Base-by-base conservation (phyloP, 1,140 invertebrate species). In the Hirudo medicinalis region DNA sequence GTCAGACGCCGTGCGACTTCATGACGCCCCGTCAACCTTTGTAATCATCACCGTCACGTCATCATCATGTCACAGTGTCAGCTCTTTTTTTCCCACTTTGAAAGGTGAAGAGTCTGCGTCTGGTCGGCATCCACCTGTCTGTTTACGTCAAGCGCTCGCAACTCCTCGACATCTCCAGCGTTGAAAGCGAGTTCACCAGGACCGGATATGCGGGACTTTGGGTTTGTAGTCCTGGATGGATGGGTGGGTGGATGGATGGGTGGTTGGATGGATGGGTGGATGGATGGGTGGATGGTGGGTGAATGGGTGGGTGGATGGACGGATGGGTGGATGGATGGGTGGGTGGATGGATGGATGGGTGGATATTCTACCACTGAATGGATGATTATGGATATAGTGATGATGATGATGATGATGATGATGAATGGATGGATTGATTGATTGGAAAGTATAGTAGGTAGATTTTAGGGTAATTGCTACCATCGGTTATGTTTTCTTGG, bases 121-220 rank as follows among this genome's bases (percentile, higher is more conserved):
- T 81, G 49, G 71, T 75, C 49, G 79, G 79, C 19, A 76, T 94
- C 22, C 80, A 92, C 20, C 79, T 93, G 27, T 86, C 87, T 74
- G 82, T 91, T 15, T 94, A 90, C 78, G 86, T 87, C 40, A 85
- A 89, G 67, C 84, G 89, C 74, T 87, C 87, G 76, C 89, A 94
- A 83, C 80, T 96, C 0, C 84, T 86, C 27, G 87, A 89, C 82
- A 79, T 94, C 32, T 85, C 90, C 75, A 87, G 90, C 77, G 87
- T 95, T 68, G 90, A 94, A 79, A 87, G 88, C 22, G 87, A 89
- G 76, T 90, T 89, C 77, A 93, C 91, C 0, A 87, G 88, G 76
- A 93, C 92, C 67, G 93, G 92, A 0, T 85, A 95, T 74, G 88
- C 87, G 53, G 93, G 93, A 72, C 87, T 92, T 79, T 94, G 91